Evolutionary conservation across 2,113 vertebrate species (phyloP).

Genomic region (Heterocephalus glaber): DNA sequence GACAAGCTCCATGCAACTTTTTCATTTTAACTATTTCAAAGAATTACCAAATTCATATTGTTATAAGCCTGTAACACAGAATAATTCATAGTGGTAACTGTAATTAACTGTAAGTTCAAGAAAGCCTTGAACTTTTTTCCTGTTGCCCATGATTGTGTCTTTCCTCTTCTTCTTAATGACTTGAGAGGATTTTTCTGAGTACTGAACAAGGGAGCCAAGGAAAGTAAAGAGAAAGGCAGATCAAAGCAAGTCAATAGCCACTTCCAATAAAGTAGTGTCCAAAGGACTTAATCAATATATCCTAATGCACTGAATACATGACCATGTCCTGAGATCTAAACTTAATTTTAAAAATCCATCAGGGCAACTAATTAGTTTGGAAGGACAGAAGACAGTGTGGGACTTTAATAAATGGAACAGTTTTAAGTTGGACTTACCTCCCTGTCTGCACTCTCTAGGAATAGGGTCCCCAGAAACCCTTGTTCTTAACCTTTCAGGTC

Average conservation of each 20-base stretch:
- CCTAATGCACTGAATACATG: not conserved
- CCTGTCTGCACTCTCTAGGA: not conserved
- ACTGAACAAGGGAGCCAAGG: not conserved
- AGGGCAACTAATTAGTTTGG: not conserved
- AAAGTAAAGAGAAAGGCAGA: not conserved
- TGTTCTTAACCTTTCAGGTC: not conserved
- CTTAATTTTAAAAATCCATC: slow-evolving; percentile 16
- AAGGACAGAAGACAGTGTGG: not conserved
- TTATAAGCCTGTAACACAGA: not conserved
- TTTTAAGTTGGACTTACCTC: slow-evolving; percentile 25
- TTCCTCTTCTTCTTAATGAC: not conserved
- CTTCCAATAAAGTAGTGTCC: not conserved
- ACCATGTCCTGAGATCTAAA: not conserved
- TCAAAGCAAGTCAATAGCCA: not conserved
- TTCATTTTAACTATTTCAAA: not conserved
- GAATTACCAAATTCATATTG: not conserved
- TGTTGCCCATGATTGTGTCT: not conserved
- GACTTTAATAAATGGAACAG: not conserved
- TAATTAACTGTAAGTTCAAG: not conserved
- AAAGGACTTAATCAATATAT: not conserved
- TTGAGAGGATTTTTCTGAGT: not conserved
- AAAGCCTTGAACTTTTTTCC: not conserved
- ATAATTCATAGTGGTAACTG: not conserved
- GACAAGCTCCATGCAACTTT: not conserved
- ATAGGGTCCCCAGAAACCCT: rapidly evolving